Evolutionary conservation across 2,113 vertebrate genomes (phyloP).

Genomic region (Helogale parvula): DNA sequence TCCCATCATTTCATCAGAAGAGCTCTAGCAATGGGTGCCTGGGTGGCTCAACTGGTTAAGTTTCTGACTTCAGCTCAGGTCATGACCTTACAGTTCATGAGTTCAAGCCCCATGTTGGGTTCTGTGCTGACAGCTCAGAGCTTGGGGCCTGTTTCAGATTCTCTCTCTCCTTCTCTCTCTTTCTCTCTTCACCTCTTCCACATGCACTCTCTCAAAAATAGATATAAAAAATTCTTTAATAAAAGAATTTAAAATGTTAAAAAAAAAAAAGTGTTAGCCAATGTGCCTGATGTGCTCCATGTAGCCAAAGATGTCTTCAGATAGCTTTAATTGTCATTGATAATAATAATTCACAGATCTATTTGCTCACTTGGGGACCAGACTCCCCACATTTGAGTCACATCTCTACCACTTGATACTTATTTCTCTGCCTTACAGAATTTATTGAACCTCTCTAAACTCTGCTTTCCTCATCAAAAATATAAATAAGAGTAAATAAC

Average conservation of each 20-base stretch:
- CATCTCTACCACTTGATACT: background rate
- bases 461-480: background rate
- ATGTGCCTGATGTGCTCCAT: background rate
- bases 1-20: background rate
- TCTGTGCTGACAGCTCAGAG: too few species aligned
- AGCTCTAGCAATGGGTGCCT: background rate
- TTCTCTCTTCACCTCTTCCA: too few species aligned
- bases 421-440: background rate
- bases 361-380: background rate
- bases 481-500: conserved; percentile 10
- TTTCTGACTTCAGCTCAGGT: too few species aligned
- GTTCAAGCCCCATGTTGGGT: too few species aligned
- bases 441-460: background rate
- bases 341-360: background rate
- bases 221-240: too few species aligned
- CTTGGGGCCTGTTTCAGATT: too few species aligned
- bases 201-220: too few species aligned
- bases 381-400: background rate
- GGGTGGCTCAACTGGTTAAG: too few species aligned
- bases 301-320: background rate
- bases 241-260: too few species aligned
- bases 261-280: background rate
- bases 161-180: too few species aligned
- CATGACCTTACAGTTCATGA: too few species aligned
- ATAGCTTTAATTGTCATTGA: background rate